Base-by-base conservation (phyloP, 2,888 invertebrate species). In the Eupithecia subfuscata region DNA sequence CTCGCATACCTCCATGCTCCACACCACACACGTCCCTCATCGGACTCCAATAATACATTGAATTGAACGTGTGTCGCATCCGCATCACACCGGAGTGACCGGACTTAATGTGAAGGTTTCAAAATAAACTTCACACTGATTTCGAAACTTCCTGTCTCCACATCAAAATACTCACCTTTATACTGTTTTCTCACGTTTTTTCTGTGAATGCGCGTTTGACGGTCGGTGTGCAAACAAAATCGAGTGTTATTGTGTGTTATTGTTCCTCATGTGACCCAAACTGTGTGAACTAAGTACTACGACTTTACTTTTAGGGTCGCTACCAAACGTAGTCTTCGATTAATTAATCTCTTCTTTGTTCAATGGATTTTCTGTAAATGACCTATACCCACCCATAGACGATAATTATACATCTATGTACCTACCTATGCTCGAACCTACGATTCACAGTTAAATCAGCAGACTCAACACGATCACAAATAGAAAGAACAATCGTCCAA, bases 251-350 rank as follows among this genome's bases (percentile, higher is more conserved):
- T 71, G 75, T 70, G 70, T 70, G 75, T 76, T 73, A 76, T 76
- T 76, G 76, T 76, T 71, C 69, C 37, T 70, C 43, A 43, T 68
- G 76, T 34, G 76, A 73, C 40, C 70, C 48, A 43, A 60, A 25
- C 43, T 70, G 76, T 76, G 76, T 71, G 76, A 76, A 71, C 71
- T 69, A 74, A 76, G 69, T 69, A 40, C 65, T 45, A 12, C 43
- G n/a, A 71, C 30, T 34, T 68, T 1, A 52, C 60, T 34, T 34
- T 18, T 22, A 76, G 76, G 76, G 76, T 63, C 63, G 1, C 16
- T 45, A 45, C 45, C 71, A 52, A 52, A 52, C 48, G 48, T 18
- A 18, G 18, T 8, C 14, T 45, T 45, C 45, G 16, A 16, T 5
- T 14, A 14, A 16, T 45, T 43, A 2, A 6, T 45, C 6, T 16